Conservation (phyloP, 2,888 invertebrate species). For the Aphodius granarius region DNA sequence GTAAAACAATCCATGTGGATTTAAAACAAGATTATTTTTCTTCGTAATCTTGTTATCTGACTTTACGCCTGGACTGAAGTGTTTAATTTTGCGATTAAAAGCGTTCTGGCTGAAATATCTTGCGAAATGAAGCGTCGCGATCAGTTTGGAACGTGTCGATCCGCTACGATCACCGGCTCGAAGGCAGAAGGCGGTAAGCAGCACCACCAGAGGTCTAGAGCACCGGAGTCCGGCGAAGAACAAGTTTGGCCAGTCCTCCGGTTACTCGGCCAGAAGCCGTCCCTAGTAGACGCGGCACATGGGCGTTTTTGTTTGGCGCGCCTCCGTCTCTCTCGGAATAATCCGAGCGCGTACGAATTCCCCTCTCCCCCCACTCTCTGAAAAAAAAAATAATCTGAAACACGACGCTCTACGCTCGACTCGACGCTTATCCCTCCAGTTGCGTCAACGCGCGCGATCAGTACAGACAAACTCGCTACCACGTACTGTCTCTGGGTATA, state of each 20-base stretch:
- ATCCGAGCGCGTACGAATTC: slow-evolving; percentile 19
- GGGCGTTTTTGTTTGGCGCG: neutral
- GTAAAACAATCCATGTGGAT: too few relatives aligned
- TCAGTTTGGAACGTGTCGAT: slow-evolving; percentile 13
- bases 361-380: slow-evolving; percentile 8
- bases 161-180: neutral
- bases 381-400: slow-evolving; percentile 6
- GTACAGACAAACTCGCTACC: neutral
- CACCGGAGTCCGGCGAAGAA: neutral
- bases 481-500: neutral
- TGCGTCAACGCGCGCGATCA: slow-evolving; percentile 12
- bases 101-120: too few relatives aligned
- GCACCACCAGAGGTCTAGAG: neutral
- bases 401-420: neutral
- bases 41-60: too few relatives aligned
- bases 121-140: too few relatives aligned
- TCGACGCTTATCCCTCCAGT: neutral
- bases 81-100: too few relatives aligned
- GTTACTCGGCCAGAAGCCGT: neutral
- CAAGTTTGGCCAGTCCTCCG: neutral
- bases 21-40: too few relatives aligned
- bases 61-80: too few relatives aligned
- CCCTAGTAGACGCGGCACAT: neutral
- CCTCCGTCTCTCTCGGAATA: neutral
- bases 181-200: neutral